Conservation (phyloP, 2,888 invertebrate species). For the Norana najaformis region DNA sequence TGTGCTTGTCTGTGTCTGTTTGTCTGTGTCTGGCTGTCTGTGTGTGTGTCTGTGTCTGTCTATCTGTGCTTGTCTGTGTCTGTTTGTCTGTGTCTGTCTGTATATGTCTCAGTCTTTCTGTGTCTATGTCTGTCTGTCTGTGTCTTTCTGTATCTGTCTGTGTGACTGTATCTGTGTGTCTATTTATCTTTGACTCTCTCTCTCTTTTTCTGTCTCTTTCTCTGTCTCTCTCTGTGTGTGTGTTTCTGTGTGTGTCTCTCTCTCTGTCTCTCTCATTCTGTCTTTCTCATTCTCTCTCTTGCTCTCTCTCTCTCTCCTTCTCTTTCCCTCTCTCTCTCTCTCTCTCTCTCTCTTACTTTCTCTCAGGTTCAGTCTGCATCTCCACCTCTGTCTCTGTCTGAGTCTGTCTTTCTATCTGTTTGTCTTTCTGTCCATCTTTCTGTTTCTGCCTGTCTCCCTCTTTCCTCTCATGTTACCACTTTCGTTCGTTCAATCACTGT, state of each 20-base stretch:
- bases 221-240: neutral
- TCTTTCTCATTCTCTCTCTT: neutral
- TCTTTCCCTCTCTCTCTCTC: neutral
- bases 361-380: neutral
- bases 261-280: neutral
- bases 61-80: neutral
- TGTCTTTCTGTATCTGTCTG: neutral
- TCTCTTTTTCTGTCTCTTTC: neutral
- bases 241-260: neutral
- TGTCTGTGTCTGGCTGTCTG: neutral
- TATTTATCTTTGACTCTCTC: conserved; percentile 10
- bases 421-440: neutral
- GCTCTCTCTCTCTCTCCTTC: neutral
- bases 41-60: neutral
- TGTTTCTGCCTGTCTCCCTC: neutral
- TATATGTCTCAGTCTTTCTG: neutral
- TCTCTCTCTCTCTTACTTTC: neutral
- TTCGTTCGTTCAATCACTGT: no score
- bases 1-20: neutral
- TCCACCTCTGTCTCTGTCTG: neutral
- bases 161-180: no score
- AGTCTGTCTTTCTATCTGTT: neutral
- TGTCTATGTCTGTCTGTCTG: neutral
- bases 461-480: no score
- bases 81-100: neutral